These are phyloP conservation scores for Phataginus tricuspis DNA, from an alignment of 2,797 vertebrate genomes.

Conservation along the genomic window DNA sequence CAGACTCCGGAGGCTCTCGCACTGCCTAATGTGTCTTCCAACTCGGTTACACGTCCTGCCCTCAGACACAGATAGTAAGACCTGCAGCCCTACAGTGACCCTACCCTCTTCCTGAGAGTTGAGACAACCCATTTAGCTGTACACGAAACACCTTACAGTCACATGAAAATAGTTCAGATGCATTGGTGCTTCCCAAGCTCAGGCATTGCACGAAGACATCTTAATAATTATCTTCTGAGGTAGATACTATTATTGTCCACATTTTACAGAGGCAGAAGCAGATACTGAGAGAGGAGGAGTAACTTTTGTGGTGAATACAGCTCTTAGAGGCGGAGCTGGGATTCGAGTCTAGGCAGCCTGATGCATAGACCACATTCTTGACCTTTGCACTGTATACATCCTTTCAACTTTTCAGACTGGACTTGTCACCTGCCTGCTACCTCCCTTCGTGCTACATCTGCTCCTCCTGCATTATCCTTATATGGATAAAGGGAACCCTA, in stretches of 20 bases:
- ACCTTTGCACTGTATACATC: rapidly evolving
- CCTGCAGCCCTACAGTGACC: not conserved
- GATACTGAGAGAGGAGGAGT: not conserved
- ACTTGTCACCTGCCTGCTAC: not conserved
- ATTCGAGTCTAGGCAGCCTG: not conserved
- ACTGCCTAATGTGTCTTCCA: not conserved
- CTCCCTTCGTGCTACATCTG: not conserved
- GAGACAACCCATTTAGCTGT: not conserved
- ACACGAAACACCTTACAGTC: not conserved
- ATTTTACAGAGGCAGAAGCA: not conserved
- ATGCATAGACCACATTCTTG: not conserved
- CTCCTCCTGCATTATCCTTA: not conserved
- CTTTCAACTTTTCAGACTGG: not conserved
- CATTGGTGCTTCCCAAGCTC: not conserved
- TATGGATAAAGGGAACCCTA: not conserved
- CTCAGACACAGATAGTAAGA: not conserved
- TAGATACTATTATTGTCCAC: not conserved
- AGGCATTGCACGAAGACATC: not conserved
- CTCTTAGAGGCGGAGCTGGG: not conserved
- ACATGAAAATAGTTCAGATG: not conserved
- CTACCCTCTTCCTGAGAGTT: not conserved
- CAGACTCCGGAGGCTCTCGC: not conserved
- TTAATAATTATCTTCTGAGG: not conserved
- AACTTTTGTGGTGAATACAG: not conserved
- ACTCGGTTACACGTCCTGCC: too few relatives aligned